Evolutionary conservation across 2,888 invertebrate species (phyloP).

Genomic region (Xylota sylvarum): DNA sequence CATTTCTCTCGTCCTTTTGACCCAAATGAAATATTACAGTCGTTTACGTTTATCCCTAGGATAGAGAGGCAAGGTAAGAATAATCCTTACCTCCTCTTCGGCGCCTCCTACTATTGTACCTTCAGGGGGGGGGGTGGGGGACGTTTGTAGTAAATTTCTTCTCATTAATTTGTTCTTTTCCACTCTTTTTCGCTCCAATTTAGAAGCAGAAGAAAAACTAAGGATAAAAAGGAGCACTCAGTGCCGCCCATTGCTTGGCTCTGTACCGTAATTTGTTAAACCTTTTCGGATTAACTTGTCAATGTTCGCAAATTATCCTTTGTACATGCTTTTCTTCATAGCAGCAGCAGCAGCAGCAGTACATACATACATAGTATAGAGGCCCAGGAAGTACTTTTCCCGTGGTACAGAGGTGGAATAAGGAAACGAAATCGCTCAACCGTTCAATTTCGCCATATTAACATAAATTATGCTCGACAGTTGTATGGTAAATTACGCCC

Average conservation of each 20-base stretch:
- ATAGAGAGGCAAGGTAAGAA: constrained; percentile 66
- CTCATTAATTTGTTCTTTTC: constrained; percentile 76
- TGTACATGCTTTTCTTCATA: constrained; percentile 49
- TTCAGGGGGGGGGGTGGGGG: constrained; percentile 33
- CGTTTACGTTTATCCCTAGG: constrained; percentile 65
- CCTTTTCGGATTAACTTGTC: constrained; percentile 76
- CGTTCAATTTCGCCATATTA: constrained; percentile 68
- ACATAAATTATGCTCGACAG: constrained; percentile 74
- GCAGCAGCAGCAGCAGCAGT: constrained; percentile 3
- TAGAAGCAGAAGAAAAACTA: constrained; percentile 21
- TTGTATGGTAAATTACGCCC: constrained; percentile 64
- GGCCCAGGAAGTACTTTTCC: constrained; percentile 44
- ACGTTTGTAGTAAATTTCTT: constrained; percentile 68
- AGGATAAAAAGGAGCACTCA: constrained; percentile 28
- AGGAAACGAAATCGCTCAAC: constrained; percentile 58
- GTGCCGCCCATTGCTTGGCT: constrained; percentile 37
- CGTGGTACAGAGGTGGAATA: constrained; percentile 33
- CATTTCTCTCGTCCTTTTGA: constrained; percentile 56
- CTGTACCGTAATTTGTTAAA: constrained; percentile 74
- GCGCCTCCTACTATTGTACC: not conserved
- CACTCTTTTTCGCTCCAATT: constrained; percentile 67
- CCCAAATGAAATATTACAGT: constrained; percentile 72
- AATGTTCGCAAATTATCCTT: constrained; percentile 76
- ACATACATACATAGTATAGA: too few species aligned
- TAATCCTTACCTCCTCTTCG: constrained; percentile 44